phyloP scores from a whole-genome alignment of 2,888 invertebrate species.

The Anagyrus pseudococci region DNA sequence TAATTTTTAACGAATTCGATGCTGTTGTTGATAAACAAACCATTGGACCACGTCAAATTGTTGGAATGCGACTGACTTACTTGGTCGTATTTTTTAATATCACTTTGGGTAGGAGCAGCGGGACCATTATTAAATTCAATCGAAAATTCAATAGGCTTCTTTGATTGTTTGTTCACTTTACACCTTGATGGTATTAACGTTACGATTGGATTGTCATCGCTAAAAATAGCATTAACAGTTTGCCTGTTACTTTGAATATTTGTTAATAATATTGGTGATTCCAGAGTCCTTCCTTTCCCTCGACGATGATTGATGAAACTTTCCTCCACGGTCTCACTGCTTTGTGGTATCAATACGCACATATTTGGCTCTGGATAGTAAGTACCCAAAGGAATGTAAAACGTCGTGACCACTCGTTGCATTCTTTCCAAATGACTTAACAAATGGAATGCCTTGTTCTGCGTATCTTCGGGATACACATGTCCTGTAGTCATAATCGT shows the following conservation, averaged over 20 bases:
- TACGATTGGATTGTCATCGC: not conserved
- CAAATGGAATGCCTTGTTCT: not conserved
- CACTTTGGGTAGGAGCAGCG: not conserved
- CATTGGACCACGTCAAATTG: not conserved
- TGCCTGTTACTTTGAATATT: not conserved
- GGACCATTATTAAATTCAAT: not conserved
- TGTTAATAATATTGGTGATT: constrained; percentile 6
- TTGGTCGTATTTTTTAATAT: not conserved
- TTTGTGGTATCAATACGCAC: constrained; percentile 6
- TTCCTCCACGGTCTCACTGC: not conserved
- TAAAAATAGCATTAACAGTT: not conserved
- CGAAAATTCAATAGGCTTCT: no score
- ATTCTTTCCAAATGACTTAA: constrained; percentile 1
- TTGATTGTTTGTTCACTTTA: not conserved
- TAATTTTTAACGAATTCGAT: not conserved
- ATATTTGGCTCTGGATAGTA: constrained; percentile 11
- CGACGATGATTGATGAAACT: not conserved
- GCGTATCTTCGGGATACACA: not conserved
- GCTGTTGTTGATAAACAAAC: not conserved
- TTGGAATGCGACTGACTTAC: constrained; percentile 9
- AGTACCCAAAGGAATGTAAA: not conserved
- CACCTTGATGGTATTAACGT: not conserved
- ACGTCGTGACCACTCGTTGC: not conserved
- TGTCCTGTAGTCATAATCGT: constrained; percentile 10
- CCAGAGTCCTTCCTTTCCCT: not conserved